Evolutionary conservation across 2,797 vertebrate genomes (phyloP).

Genomic region (Yasuhikotakia modesta): DNA sequence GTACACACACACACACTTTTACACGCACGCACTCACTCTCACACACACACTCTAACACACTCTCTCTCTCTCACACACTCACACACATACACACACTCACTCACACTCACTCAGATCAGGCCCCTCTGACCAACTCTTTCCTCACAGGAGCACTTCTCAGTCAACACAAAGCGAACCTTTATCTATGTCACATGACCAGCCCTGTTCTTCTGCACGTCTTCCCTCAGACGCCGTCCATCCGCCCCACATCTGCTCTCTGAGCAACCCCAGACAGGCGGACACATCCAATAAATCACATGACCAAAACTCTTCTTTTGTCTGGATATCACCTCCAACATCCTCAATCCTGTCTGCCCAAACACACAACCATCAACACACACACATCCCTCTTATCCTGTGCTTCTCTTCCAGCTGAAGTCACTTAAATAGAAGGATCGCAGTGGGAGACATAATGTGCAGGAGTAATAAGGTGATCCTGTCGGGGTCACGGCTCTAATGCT

Average conservation of each 20-base stretch:
- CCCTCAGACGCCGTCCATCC: constrained; percentile 68
- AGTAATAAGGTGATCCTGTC: constrained; percentile 91
- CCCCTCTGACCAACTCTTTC: constrained; percentile 72
- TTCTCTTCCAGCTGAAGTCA: constrained; percentile 87
- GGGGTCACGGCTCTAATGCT: constrained; percentile 83
- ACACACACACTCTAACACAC: constrained; percentile 24
- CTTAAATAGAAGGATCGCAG: constrained; percentile 93
- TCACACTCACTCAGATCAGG: no score
- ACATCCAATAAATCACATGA: constrained; percentile 76
- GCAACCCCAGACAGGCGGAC: constrained; percentile 67
- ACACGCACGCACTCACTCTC: no score
- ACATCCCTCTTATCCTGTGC: constrained; percentile 62
- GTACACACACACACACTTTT: no score
- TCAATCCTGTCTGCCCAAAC: constrained; percentile 60
- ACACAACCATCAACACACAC: not conserved
- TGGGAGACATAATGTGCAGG: constrained; percentile 91
- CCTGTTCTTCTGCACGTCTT: constrained; percentile 62
- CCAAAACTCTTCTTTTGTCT: constrained; percentile 58
- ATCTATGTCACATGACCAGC: not conserved
- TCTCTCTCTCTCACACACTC: constrained; percentile 56
- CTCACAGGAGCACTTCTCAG: constrained; percentile 75
- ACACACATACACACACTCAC: constrained; percentile 68
- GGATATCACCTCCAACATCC: constrained; percentile 72
- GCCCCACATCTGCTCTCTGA: constrained; percentile 66
- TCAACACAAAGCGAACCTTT: constrained; percentile 36